Conservation (phyloP, 2,113 vertebrate genomes). For the Connochaetes taurinus region DNA sequence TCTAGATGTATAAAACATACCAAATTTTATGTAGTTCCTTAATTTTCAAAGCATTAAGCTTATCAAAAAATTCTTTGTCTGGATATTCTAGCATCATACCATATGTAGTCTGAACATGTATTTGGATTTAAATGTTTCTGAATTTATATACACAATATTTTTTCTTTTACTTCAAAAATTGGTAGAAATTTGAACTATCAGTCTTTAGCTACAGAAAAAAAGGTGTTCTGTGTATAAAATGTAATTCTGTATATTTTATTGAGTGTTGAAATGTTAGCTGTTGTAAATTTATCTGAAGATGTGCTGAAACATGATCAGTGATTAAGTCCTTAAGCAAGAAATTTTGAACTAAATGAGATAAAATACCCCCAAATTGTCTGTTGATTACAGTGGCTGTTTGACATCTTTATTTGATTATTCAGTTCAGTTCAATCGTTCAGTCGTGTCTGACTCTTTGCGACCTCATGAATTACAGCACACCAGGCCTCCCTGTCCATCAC, state of each 20-base stretch:
- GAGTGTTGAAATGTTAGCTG: neutral
- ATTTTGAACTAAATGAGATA: neutral
- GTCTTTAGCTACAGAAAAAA: neutral
- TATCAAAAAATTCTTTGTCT: neutral
- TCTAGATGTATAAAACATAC: neutral
- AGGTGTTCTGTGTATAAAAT: neutral
- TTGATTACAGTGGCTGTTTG: neutral
- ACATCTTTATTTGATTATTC: neutral
- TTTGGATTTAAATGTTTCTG: neutral
- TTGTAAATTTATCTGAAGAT: neutral
- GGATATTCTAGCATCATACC: neutral
- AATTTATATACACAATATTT: neutral
- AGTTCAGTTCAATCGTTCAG: too few species aligned
- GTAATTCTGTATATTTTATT: neutral
- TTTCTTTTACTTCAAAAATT: conserved; percentile 19
- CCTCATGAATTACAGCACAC: too few species aligned
- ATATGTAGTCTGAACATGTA: neutral
- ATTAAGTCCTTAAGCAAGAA: neutral
- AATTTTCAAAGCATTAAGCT: neutral
- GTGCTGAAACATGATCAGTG: neutral
- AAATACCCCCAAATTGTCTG: neutral
- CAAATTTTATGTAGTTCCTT: neutral
- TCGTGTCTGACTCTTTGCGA: too few species aligned
- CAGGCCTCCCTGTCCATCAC: too few species aligned
- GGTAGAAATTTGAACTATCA: neutral